Conservation (phyloP, 1,140 invertebrate genomes). For the Lamellibrachia luymesi region DNA sequence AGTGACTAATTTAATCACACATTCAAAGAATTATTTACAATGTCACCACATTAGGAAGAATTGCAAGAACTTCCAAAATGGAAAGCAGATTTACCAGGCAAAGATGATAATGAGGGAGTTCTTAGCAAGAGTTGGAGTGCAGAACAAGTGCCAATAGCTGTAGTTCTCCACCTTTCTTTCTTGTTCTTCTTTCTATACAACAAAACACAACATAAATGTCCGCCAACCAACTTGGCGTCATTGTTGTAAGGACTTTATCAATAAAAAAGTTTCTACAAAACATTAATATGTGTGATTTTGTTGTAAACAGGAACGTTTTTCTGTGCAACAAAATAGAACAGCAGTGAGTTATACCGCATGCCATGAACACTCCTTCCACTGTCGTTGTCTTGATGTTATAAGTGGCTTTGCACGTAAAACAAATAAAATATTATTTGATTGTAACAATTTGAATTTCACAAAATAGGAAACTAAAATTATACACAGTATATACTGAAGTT, state of each 20-base stretch:
- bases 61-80: neutral
- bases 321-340: too few species aligned
- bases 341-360: too few species aligned
- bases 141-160: slow-evolving; percentile 48
- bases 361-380: too few species aligned
- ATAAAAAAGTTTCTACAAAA: neutral
- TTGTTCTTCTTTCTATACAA: neutral
- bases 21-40: neutral
- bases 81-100: slow-evolving; percentile 41
- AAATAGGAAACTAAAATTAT: too few species aligned
- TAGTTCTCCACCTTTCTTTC: slow-evolving; percentile 31
- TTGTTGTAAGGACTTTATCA: neutral
- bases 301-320: too few species aligned
- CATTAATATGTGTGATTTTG: neutral
- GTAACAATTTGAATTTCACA: too few species aligned
- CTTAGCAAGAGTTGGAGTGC: slow-evolving; percentile 31
- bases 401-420: too few species aligned
- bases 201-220: neutral
- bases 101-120: slow-evolving; percentile 44
- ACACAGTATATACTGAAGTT: too few species aligned
- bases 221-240: neutral
- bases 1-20: neutral
- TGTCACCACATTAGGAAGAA: neutral
- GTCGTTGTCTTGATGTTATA: too few species aligned
- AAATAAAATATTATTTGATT: too few species aligned